Base-by-base conservation (phyloP, 2,113 vertebrate genomes). In the Motacilla tschutschensis region DNA sequence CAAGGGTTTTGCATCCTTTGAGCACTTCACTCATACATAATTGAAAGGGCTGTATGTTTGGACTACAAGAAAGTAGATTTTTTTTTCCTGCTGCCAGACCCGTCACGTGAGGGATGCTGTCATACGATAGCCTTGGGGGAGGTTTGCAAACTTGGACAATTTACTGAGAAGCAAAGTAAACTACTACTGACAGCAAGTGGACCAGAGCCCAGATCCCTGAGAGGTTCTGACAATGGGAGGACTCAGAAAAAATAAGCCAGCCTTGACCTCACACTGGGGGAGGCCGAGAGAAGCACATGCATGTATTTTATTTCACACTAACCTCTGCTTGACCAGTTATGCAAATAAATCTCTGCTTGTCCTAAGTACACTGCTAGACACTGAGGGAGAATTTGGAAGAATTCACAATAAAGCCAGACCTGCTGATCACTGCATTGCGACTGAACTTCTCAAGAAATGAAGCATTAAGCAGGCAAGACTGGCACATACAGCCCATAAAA, bases 261-360 rank as follows among this genome's bases (percentile, higher is more conserved):
- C 40, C 64, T 71, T 80, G 91, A 95, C 83, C 86, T 17, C 0
- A 2, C 81, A 53, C 9, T 2, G 0, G 44, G 67, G 60, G 67
- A 91, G 40, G 71, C 67, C 0, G 0, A 82, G 67, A 84, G 55
- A 51, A 78, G 50, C 58, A 75, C 31, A 59, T 13, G 31, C 48
- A 21, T 57, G 36, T 85, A 80, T 91, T 92, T 88, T 60, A 78
- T 91, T 92, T 89, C 88, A 90, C 70, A n/a, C 53, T 93, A 91
- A 90, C 74, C 90, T 94, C 80, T 79, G 79, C 78, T 66, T 85
- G 86, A 94, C 92, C 88, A 78, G 62, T 85, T 92, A 91, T 2
- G 4, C 80, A 91, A 94, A 91, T 81, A 88, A 86, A 91, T 60
- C 88, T 85, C 80, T 83, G 55, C 74, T 74, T 74, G 33, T 78